Conservation (phyloP, 2,797 vertebrate genomes). For the Diceros bicornis region DNA sequence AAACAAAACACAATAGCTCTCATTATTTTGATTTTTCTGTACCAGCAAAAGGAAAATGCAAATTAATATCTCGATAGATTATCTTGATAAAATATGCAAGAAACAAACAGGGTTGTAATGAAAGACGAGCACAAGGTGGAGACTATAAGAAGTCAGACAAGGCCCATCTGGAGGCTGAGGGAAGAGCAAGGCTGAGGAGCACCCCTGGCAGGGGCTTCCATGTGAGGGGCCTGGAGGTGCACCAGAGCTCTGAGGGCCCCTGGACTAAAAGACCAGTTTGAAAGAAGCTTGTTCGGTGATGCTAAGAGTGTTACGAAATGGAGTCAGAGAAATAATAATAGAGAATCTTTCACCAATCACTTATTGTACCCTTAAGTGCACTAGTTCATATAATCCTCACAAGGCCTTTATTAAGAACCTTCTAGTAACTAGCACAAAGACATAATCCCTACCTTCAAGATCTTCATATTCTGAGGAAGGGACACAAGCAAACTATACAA, state of each 20-base stretch:
- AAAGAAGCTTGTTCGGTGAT: neutral
- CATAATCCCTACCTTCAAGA: neutral
- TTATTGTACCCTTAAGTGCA: neutral
- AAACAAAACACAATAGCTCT: neutral
- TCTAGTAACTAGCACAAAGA: neutral
- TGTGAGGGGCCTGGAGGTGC: neutral
- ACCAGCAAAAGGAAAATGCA: neutral
- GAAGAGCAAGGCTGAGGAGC: fast-evolving
- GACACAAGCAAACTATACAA: neutral
- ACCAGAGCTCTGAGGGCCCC: neutral
- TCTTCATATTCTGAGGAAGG: neutral
- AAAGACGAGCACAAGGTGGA: neutral
- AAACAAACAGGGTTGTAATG: neutral
- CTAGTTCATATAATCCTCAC: neutral
- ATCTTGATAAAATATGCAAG: neutral
- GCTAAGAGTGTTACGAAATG: neutral
- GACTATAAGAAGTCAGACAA: neutral
- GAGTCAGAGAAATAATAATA: neutral
- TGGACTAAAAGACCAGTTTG: neutral
- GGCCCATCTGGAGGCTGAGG: neutral
- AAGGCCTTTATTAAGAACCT: neutral
- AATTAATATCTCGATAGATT: neutral
- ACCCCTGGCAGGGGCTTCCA: neutral
- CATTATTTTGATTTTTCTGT: neutral
- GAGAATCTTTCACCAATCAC: neutral